Evolutionary conservation across 2,888 invertebrate genomes (phyloP), one percentile per base, ranked within the genome.

Genomic region (Prosopocoilus inquinatus): DNA sequence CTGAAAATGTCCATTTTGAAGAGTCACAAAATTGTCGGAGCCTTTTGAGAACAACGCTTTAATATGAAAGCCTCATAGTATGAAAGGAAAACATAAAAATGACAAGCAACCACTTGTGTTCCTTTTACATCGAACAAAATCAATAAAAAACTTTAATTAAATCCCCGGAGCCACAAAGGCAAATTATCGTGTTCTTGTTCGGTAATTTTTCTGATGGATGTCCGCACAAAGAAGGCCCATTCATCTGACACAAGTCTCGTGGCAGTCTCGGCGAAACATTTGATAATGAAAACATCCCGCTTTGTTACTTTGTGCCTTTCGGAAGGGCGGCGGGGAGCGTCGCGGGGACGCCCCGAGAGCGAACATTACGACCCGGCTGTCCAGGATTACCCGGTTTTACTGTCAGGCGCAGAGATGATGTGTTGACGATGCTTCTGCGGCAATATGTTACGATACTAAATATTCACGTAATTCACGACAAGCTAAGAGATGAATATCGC

Each of bases 351-450:
- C 50, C 54, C 51, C 54, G 56, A 57, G 48, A 55, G 62, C 59
- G 64, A 53, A 54, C 53, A 59, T 66, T 64, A 66, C 61, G 63
- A 65, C 56, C 57, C 50, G 56, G 53, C 57, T 61, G 57, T 59
- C 53, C 61, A 52, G 58, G 58, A 64, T 63, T 60, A 60, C 58
- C 53, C 55, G 55, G 61, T 62, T 64, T 59, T 64, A 64, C 62
- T 65, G 66, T 67, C 66, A 65, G 59, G 45, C 53, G 50, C 64
- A 64, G 65, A 55, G 60, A 66, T 63, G 65, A 68, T 61, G 66
- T 68, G 68, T 64, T 64, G 65, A 66, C 64, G 41, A 41, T 41
- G 62, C 61, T 62, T 28, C 20, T 28, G 64, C 56, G 59, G 64
- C 62, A 61, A 63, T 66, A 65, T 64, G 63, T 64, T 55, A 59